Percentiles rank a stretch among this genome's conserved stretches.
phyloP scores from a whole-genome alignment of 2,888 invertebrate genomes.

The Pandemis heparana region DNA sequence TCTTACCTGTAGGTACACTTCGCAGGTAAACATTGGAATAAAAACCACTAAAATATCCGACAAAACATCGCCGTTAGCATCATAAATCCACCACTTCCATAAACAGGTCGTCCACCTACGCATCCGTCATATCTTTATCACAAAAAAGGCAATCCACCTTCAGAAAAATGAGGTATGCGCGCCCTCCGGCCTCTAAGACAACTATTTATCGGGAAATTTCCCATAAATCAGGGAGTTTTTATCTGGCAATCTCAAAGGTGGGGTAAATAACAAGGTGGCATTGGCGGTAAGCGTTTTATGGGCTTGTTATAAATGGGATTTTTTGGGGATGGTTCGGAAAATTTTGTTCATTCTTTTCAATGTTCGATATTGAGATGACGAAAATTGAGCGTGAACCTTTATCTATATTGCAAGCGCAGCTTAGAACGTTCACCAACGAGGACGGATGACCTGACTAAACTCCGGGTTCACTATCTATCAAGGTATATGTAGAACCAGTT shows the following conservation, averaged over 20 bases:
- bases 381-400: too few species aligned
- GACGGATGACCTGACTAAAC: too few species aligned
- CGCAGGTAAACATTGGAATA: too few species aligned
- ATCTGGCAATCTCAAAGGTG: slow-evolving; percentile 43
- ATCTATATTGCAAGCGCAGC: too few species aligned
- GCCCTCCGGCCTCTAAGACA: slow-evolving; percentile 46
- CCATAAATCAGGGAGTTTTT: slow-evolving; percentile 45
- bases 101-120: slow-evolving; percentile 42
- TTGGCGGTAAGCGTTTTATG: slow-evolving; percentile 40
- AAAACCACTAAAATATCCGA: not conserved
- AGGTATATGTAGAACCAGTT: too few species aligned
- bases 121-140: slow-evolving; percentile 50
- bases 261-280: slow-evolving; percentile 43
- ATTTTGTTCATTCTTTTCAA: too few species aligned
- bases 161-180: slow-evolving; percentile 48
- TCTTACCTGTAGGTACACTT: too few species aligned
- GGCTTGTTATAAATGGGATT: slow-evolving; percentile 32
- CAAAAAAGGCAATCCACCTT: slow-evolving; percentile 47
- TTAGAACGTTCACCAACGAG: too few species aligned
- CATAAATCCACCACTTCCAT: slow-evolving; percentile 42
- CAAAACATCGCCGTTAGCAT: slow-evolving; percentile 21
- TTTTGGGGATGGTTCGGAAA: not conserved
- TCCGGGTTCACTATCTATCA: too few species aligned
- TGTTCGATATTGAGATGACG: too few species aligned
- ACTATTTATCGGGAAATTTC: slow-evolving; percentile 46